Conservation (phyloP, 2,888 invertebrate genomes). For the Brachyptera risi region DNA sequence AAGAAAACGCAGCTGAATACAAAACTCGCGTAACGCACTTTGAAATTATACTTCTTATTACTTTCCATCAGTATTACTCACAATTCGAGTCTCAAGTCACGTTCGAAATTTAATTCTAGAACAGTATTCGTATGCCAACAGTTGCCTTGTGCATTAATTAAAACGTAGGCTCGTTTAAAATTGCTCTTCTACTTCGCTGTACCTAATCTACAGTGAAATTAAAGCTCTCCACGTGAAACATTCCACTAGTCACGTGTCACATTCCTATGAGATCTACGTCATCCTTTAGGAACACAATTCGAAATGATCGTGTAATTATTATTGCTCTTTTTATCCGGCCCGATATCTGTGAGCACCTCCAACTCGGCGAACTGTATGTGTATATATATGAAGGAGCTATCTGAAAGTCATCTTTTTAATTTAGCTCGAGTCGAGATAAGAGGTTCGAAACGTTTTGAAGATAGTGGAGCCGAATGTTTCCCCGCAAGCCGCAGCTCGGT, state of each 20-base stretch:
- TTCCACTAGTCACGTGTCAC: conserved; percentile 1
- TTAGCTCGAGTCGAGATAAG: conserved; percentile 1
- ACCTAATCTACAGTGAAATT: conserved; percentile 29
- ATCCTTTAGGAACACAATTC: background rate
- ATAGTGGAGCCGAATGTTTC: background rate
- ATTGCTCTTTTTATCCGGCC: no score
- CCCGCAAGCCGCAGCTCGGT: background rate
- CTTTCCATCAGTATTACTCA: conserved; percentile 22
- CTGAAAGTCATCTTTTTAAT: conserved; percentile 5
- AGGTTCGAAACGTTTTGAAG: background rate
- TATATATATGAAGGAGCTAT: background rate
- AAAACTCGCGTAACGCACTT: background rate
- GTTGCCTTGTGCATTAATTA: conserved; percentile 26
- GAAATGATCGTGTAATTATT: no score
- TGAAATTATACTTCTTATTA: conserved; percentile 23
- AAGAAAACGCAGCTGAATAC: conserved; percentile 11
- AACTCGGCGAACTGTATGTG: no score
- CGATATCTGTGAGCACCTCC: no score
- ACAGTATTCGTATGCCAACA: conserved; percentile 27
- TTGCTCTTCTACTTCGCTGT: conserved; percentile 13
- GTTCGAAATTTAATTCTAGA: conserved; percentile 24
- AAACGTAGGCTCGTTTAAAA: conserved; percentile 23
- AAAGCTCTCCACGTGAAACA: conserved; percentile 22
- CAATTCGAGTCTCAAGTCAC: conserved; percentile 23
- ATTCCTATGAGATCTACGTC: background rate